Conservation (phyloP, 2,888 invertebrate species). For the Aphrophora alni region DNA sequence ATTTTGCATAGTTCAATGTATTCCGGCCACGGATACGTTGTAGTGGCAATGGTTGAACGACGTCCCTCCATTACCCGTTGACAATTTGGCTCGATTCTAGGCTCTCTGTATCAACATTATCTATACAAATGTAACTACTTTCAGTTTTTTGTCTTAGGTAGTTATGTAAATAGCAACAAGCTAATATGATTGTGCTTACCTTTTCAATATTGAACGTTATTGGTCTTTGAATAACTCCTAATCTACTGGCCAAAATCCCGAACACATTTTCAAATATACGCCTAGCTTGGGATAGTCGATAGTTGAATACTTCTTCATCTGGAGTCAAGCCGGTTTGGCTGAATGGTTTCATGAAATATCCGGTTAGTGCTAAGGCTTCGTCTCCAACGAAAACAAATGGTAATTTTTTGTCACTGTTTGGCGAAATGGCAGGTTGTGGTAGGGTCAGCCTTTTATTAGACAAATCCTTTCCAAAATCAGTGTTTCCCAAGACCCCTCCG, state of each 20-base stretch:
- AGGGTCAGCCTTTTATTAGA: neutral
- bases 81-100: too few relatives aligned
- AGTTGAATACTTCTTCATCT: conserved; percentile 43
- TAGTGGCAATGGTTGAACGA: too few relatives aligned
- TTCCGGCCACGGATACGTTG: too few relatives aligned
- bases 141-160: too few relatives aligned
- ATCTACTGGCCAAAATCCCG: conserved; percentile 46
- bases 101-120: too few relatives aligned
- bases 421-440: neutral
- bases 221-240: conserved; percentile 44
- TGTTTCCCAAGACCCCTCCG: conserved; percentile 42
- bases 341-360: conserved; percentile 49
- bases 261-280: conserved; percentile 45
- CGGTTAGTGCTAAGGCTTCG: conserved; percentile 48
- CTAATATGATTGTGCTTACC: conserved; percentile 43
- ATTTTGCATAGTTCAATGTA: too few relatives aligned
- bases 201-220: conserved; percentile 44
- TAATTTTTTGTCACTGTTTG: conserved; percentile 14
- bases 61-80: conserved; percentile 33
- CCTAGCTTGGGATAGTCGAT: conserved; percentile 42
- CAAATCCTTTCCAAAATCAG: neutral
- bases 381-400: conserved; percentile 49
- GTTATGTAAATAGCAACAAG: conserved; percentile 46
- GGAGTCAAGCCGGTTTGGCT: conserved; percentile 36
- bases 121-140: too few relatives aligned